These are phyloP conservation scores for Tupaia chinensis DNA, from an alignment of 2,113 vertebrate species.

Conservation along the genomic window DNA sequence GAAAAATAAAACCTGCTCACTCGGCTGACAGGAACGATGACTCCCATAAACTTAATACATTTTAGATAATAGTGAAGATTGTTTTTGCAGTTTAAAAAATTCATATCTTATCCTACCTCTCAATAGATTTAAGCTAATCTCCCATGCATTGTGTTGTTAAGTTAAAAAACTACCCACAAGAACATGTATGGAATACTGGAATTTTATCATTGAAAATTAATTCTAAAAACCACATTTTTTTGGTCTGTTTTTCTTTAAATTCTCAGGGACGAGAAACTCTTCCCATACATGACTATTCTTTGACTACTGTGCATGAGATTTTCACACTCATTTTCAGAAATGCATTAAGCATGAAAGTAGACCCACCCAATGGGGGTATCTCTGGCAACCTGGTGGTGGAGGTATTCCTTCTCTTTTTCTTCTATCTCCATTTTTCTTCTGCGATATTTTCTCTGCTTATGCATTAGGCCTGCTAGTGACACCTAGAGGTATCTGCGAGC, in stretches of 20 bases:
- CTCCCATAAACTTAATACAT: background rate
- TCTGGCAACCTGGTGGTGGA: background rate
- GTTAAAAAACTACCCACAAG: background rate
- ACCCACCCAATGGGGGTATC: background rate
- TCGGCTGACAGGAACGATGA: background rate
- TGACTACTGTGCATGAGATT: background rate
- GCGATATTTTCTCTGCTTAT: background rate
- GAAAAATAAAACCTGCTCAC: background rate
- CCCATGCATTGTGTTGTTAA: background rate
- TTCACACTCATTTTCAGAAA: background rate
- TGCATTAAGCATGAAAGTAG: background rate
- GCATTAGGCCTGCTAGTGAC: constrained; percentile 38
- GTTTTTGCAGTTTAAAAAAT: background rate
- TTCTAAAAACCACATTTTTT: background rate
- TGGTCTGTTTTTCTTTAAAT: background rate
- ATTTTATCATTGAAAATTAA: constrained; percentile 6
- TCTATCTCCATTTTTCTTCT: background rate
- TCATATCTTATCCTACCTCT: background rate
- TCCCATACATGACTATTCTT: background rate
- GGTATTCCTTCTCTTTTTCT: background rate
- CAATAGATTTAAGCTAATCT: background rate
- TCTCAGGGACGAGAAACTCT: background rate
- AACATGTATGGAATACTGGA: background rate
- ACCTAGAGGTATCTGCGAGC: constrained; percentile 45
- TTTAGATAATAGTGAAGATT: background rate